Evolutionary conservation across 2,113 vertebrate species (phyloP).

Genomic region (Ailuropoda melanoleuca): DNA sequence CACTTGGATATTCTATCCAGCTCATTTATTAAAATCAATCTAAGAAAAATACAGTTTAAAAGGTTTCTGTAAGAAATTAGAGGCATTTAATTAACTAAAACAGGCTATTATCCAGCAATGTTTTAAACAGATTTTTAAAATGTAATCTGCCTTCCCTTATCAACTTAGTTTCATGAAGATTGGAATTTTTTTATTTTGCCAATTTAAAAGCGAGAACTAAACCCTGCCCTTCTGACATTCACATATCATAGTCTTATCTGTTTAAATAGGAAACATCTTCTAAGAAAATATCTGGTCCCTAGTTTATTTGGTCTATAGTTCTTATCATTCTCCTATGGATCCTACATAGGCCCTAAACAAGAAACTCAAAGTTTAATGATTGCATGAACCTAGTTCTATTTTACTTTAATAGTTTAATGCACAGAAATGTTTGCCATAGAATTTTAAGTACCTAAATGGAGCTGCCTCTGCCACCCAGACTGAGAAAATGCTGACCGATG

Average conservation of each 20-base stretch:
- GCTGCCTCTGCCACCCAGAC: slow-evolving; percentile 32
- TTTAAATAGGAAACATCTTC: background rate
- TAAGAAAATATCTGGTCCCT: background rate
- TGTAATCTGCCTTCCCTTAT: background rate
- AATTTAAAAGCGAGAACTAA: slow-evolving; percentile 11
- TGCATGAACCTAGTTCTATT: background rate
- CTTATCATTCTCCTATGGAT: background rate
- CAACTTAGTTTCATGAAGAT: background rate
- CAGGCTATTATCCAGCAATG: background rate
- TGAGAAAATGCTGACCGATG: slow-evolving; percentile 2
- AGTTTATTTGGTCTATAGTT: background rate
- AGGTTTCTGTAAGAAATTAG: slow-evolving; percentile 10
- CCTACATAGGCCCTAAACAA: background rate
- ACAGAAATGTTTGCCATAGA: slow-evolving; percentile 28
- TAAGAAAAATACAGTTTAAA: slow-evolving; percentile 50
- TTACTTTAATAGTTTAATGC: background rate
- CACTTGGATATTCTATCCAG: background rate
- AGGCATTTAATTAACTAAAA: slow-evolving; percentile 46
- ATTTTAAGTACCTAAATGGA: slow-evolving; percentile 10
- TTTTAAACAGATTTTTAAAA: background rate
- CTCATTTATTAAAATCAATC: slow-evolving; percentile 55
- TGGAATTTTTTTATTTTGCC: background rate
- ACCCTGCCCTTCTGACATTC: background rate
- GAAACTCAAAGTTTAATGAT: background rate
- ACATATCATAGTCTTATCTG: background rate